Evolutionary conservation across 2,113 vertebrate genomes (phyloP), one percentile per base, ranked within the genome.

Genomic region (Lepus timidus): DNA sequence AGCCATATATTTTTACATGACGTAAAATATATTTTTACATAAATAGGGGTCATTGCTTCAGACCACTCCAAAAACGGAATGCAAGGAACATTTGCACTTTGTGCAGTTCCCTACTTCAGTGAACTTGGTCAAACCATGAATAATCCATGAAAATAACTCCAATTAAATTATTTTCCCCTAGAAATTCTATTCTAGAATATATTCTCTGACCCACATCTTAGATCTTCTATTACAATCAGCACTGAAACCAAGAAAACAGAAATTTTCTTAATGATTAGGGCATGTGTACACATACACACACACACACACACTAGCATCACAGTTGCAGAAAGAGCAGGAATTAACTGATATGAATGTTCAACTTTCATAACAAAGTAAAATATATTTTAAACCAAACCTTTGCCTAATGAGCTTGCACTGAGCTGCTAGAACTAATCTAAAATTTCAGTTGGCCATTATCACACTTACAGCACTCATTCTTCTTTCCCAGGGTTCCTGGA

Each of bases 381-480:
- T 58, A 87, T 68, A 93, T 85, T 88, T 90, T 87, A 92, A 86
- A 52, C 29, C 71, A 94, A 95, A 90, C 49, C 65, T 97, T 89
- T 96, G 80, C 76, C 90, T 94, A 96, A 95, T 93, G 90, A 96
- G 76, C 85, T 96, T 84, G 51, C 91, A 92, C 80, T 76, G 84
- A 94, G 92, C 76, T 96, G 68, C 87, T 87, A 92, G 92, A 95
- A 96, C 75, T 93, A 96, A 96, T 93, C 55, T 93, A 78, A 87
- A 89, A 62, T 91, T 94, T 91, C 90, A 93, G 0, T 61, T 74
- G 80, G 81, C 87, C 81, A 49, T 81, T 87, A 82, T 88, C 73
- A 55, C 27, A 90, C 22, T 17, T 75, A 49, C 0, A 67, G 65
- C 25, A 10, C 39, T 67, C 76, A 68, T 94, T 94, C 62, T 75